A percentile compares a stretch with the other conserved stretches of the same genome.
These are phyloP conservation scores for Diabrotica balteata DNA, from an alignment of 2,888 invertebrate species.

Conservation along the genomic window DNA sequence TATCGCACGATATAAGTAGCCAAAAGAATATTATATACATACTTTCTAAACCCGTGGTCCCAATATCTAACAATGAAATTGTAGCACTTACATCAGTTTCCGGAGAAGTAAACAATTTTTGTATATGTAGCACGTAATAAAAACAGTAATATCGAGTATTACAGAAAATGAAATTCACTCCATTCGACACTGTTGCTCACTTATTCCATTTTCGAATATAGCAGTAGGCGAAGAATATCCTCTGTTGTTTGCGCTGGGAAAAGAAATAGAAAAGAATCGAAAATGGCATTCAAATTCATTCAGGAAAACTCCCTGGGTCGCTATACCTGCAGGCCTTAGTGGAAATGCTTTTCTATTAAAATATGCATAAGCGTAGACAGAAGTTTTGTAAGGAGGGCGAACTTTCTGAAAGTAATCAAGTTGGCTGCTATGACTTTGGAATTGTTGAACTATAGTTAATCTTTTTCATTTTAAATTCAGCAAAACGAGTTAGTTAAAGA, in stretches of 20 bases:
- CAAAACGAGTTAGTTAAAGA: slow-evolving; percentile 20
- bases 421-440: slow-evolving; percentile 22
- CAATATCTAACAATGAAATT: no score
- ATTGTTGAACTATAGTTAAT: slow-evolving; percentile 26
- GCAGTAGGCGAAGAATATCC: slow-evolving; percentile 21
- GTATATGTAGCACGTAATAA: not conserved
- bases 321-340: slow-evolving; percentile 44
- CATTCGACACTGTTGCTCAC: slow-evolving; percentile 28
- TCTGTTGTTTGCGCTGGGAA: slow-evolving; percentile 36
- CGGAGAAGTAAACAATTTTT: no score
- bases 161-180: slow-evolving; percentile 13
- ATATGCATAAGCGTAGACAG: slow-evolving; percentile 32
- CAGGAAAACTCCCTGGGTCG: slow-evolving; percentile 45
- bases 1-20: no score
- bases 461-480: slow-evolving; percentile 20
- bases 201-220: slow-evolving; percentile 24
- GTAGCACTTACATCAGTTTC: no score
- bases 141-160: slow-evolving; percentile 15
- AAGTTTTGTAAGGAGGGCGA: slow-evolving; percentile 24
- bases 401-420: slow-evolving; percentile 27
- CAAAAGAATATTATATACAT: no score
- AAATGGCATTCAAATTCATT: slow-evolving; percentile 54
- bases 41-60: no score
- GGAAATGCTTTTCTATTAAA: slow-evolving; percentile 31
- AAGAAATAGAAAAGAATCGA: slow-evolving; percentile 39